Evolutionary conservation across 2,797 vertebrate species (phyloP), one percentile per base, ranked within the genome.

Genomic region (Moxostoma hubbsi): DNA sequence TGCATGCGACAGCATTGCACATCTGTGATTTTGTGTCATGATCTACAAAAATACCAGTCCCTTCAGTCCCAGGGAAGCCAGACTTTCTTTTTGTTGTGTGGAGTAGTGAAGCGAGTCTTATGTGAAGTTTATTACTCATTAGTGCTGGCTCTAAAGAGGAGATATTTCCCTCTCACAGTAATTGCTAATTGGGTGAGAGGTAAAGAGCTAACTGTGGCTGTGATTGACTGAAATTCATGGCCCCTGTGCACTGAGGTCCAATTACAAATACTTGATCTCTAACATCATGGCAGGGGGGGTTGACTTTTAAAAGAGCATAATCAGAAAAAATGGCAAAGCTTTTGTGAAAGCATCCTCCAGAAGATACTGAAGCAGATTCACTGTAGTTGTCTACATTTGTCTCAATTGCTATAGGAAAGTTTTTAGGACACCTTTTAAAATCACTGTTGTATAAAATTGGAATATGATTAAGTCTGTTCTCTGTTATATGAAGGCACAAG

Each of bases 81-180:
- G 79, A 75, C 9, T 70, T 57, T 63, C 13, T 62, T 49, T 74
- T 15, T 63, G 67, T 79, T 13, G 82, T 69, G 55, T 84, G 67
- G 79, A 59, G 77, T 45, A 73, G 18, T 65, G 80, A 68, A 80
- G 73, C 45, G 85, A 86, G 62, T 68, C 73, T 75, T 81, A 82
- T 76, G 68, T 77, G 65, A 69, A 78, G 82, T 82, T 87, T 87
- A 88, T 84, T 84, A 88, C 82, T 89, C 85, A 88, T 90, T 89
- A 89, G 79, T 54, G 75, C 49, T 63, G 58, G 50, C 80, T 72
- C 79, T 76, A 55, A 81, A 9, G 76, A 76, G 80, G 68, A 78
- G 75, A 73, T 77, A 55, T 80, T 84, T 76, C 74, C 79, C 68
- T 64, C 80, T 84, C 81, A 84, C 50, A 81, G 79, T 57, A 80